Evolutionary conservation across 2,113 vertebrate species (phyloP), one percentile per base, ranked within the genome.

Genomic region (Syngnathus scovelli): DNA sequence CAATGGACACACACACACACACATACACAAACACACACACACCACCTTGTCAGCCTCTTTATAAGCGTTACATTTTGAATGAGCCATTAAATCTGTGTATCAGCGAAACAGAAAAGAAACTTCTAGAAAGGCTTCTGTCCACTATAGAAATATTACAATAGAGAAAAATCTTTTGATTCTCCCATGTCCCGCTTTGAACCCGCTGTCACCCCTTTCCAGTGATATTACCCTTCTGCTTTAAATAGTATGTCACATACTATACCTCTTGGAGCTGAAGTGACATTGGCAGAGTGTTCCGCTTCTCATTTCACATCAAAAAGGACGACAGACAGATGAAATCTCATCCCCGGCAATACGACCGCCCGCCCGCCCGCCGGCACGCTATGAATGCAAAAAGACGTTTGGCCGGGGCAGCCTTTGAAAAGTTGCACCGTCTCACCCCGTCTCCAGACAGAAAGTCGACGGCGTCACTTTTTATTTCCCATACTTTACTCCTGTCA

Each of bases 401-500:
- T n/a, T 64, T 33, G 60, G 67, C 46, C 27, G 2, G 2, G 13
- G 2, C 13, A 60, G 46, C 64, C 74, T 70, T 70, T 67, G 69
- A 75, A 81, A 77, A 71, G 68, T 48, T 41, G 58, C n/a, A 9
- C 48, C 41, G 78, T 67, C 70, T 78, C 72, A 46, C 73, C 69
- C 69, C 49, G 52, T 36, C 1, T 12, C 61, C 60, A 82, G 82
- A 86, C 76, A 78, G 84, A 83, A 82, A 83, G 65, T 66, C 65
- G 75, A 81, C 80, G 49, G 75, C 66, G 80, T 85, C 77, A 2
- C 27, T 27, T 27, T 27, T 27, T 27, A 27, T 27, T 27, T 27
- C 27, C 27, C 27, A 27, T 27, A 27, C 27, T 27, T 27, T 27
- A 27, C 27, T 27, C 27, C 27, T 2, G 1, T 27, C 1, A 1